phyloP scores from a whole-genome alignment of 1,140 invertebrate species.

The Ceratosolen solmsi region DNA sequence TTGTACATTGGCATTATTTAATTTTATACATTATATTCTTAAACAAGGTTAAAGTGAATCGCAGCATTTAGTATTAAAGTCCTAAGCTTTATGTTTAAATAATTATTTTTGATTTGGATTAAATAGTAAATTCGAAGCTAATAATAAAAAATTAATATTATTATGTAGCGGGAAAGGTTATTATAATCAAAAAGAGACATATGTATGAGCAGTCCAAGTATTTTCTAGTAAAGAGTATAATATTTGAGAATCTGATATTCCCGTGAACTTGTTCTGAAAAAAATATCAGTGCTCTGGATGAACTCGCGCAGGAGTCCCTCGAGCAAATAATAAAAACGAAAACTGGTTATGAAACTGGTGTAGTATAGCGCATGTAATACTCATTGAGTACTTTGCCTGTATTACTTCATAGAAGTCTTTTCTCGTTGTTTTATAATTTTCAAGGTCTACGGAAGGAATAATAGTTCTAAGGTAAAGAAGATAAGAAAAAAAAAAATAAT shows the following conservation, averaged over 20 bases:
- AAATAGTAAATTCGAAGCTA: too few species aligned
- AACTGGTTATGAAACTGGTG: conserved; percentile 30
- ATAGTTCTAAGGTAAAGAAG: neutral
- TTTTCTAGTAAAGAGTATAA: neutral
- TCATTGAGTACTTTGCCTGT: neutral
- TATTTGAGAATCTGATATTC: neutral
- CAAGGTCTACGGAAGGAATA: conserved; percentile 30
- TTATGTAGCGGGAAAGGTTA: too few species aligned
- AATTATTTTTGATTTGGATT: too few species aligned
- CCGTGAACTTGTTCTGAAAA: too few species aligned
- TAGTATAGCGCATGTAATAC: neutral
- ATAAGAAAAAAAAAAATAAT: neutral
- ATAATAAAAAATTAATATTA: too few species aligned
- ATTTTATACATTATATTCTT: too few species aligned
- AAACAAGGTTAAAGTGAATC: too few species aligned
- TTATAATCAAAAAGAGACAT: neutral
- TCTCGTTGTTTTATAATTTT: conserved; percentile 2
- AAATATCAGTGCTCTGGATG: conserved; percentile 36
- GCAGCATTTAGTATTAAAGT: too few species aligned
- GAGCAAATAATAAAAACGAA: conserved; percentile 38
- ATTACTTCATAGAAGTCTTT: conserved; percentile 19
- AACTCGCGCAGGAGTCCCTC: neutral
- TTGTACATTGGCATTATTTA: too few species aligned
- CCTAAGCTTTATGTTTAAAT: too few species aligned
- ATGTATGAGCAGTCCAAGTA: neutral